These are phyloP conservation scores for Novumbra hubbsi DNA, from an alignment of 2,797 vertebrate species.

Conservation along the genomic window DNA sequence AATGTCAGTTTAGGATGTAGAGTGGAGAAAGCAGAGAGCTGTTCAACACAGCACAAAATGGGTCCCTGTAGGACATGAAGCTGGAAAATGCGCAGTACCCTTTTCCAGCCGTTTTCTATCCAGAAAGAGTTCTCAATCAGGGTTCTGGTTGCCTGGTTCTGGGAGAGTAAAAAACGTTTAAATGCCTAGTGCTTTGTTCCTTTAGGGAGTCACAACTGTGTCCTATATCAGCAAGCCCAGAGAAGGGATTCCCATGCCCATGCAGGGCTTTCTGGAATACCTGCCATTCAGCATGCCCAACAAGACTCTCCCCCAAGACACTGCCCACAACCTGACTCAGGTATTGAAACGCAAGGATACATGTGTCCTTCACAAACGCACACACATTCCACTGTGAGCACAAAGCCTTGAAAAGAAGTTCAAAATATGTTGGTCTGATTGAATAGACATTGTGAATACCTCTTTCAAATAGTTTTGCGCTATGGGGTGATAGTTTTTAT, in stretches of 20 bases:
- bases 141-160: conserved; percentile 31
- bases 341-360: conserved; percentile 59
- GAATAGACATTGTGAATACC: too few relatives aligned
- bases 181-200: conserved; percentile 32
- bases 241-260: conserved; percentile 47
- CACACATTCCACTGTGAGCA: not conserved
- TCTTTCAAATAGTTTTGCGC: too few relatives aligned
- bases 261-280: conserved; percentile 70
- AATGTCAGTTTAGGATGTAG: conserved; percentile 42
- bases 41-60: conserved; percentile 46
- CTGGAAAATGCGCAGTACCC: conserved; percentile 33
- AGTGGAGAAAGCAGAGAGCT: conserved; percentile 50
- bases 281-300: conserved; percentile 73
- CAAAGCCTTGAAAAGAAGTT: too few relatives aligned
- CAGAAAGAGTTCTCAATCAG: conserved; percentile 28
- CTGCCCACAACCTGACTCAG: conserved; percentile 84
- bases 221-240: conserved; percentile 65
- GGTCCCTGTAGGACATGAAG: conserved; percentile 43
- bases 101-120: conserved; percentile 29
- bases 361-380: conserved; percentile 17
- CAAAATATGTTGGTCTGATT: too few relatives aligned
- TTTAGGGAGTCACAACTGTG: conserved; percentile 68
- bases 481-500: conserved; percentile 13
- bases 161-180: conserved; percentile 28
- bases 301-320: conserved; percentile 69